phyloP scores from a whole-genome alignment of 1,140 invertebrate genomes.

The Camponotus vicinus region DNA sequence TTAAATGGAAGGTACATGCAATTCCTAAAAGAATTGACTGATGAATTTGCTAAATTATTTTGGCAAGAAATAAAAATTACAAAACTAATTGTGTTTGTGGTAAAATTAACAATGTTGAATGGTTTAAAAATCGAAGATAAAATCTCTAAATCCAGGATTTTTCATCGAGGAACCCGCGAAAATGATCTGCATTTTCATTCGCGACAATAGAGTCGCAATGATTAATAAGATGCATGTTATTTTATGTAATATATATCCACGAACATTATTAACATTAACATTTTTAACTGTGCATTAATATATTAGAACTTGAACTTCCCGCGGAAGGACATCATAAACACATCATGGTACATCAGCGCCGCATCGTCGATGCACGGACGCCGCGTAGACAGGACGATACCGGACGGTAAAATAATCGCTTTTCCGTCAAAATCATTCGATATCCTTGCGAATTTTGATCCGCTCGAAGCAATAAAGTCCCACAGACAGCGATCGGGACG shows the following conservation, averaged over 20 bases:
- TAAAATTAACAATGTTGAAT: background rate
- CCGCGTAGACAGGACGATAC: slow-evolving; percentile 64
- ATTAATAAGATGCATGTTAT: background rate
- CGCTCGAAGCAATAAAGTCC: slow-evolving; percentile 7
- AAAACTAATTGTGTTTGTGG: slow-evolving; percentile 17
- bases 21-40: background rate
- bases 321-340: slow-evolving; percentile 67
- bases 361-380: slow-evolving; percentile 25
- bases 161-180: background rate
- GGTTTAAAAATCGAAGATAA: background rate
- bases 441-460: slow-evolving; percentile 8
- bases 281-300: background rate
- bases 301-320: slow-evolving; percentile 64
- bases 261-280: background rate
- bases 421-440: background rate
- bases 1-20: background rate
- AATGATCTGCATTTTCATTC: background rate
- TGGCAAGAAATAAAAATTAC: slow-evolving; percentile 42
- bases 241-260: background rate
- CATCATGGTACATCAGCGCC: slow-evolving; percentile 70
- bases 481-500: background rate
- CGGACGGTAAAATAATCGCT: slow-evolving; percentile 22
- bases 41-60: background rate
- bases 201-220: background rate
- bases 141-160: background rate